A percentile compares a stretch with the other conserved stretches of the same genome.
phyloP scores from a whole-genome alignment of 2,888 invertebrate species.

The Acanthosepion lycidas region DNA sequence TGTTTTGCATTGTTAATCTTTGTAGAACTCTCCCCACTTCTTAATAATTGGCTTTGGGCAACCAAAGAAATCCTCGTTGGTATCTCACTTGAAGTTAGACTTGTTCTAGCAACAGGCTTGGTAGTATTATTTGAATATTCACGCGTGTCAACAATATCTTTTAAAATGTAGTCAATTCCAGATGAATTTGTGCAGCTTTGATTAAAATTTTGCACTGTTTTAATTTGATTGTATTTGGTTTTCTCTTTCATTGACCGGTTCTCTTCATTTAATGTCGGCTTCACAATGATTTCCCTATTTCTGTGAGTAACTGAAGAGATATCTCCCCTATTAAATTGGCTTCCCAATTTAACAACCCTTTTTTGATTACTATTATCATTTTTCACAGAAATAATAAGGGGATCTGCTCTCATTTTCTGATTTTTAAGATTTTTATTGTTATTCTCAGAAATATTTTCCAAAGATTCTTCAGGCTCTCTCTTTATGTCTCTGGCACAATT shows the following conservation, averaged over 20 bases:
- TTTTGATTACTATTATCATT: background rate
- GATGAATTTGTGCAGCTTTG: too few relatives aligned
- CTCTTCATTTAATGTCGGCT: background rate
- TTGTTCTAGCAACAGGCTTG: too few relatives aligned
- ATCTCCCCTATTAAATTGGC: background rate
- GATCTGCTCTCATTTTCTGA: background rate
- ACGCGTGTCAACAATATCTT: too few relatives aligned
- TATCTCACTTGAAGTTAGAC: too few relatives aligned
- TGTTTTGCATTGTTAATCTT: too few relatives aligned
- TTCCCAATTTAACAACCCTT: background rate
- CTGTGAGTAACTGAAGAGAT: background rate
- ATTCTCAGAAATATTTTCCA: background rate
- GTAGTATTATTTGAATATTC: too few relatives aligned
- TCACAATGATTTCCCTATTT: background rate
- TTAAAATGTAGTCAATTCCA: too few relatives aligned
- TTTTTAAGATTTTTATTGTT: background rate
- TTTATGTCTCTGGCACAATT: background rate
- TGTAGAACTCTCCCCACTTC: too few relatives aligned
- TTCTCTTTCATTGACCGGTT: background rate
- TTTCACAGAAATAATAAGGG: background rate
- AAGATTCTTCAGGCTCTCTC: background rate
- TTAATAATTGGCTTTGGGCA: too few relatives aligned
- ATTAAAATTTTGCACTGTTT: too few relatives aligned
- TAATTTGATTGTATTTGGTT: background rate
- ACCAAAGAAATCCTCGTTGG: too few relatives aligned